Evolutionary conservation across 2,797 vertebrate genomes (phyloP), one percentile per base, ranked within the genome.

Genomic region (Protosalanx chinensis): DNA sequence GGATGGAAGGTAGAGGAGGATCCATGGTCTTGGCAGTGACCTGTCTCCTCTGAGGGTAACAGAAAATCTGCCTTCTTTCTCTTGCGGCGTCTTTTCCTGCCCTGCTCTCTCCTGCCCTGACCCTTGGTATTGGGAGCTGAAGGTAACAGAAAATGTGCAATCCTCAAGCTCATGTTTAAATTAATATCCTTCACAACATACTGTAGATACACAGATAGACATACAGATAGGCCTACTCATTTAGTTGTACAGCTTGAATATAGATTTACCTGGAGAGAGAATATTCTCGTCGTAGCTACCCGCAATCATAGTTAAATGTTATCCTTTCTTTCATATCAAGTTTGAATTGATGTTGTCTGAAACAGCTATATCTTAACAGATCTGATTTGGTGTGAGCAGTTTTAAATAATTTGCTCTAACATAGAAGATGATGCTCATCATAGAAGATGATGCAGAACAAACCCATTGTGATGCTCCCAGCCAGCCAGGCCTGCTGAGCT

Each of bases 311-410:
- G 53, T 68, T 35, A 53, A 18, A 58, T 15, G 23, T n/a, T 57
- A 68, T 58, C 67, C 53, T 37, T 29, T 58, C 20, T 37, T 29
- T 58, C 20, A 57, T 3, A 68, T 68, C 56, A 68, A 53, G 32
- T 53, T 58, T 37, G 67, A 35, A 58, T 23, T 68, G 59, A 58
- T 5, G 27, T 51, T 35, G 53, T 51, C 66, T 68, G 66, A 58
- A 35, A 57, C 46, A 51, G 51, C 57, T 67, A 64, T 29, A 56
- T 56, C 4, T 51, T 15, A 66, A 46, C 37, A 51, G 23, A 66
- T 49, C 51, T 10, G 16, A 18, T 37, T 53, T n/a, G 33, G 16
- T 57, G 29, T 56, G 15, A 68, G 10, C 16, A 2, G 8, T 7
- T 5, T 13, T 68, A 41, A 57, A 57, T 5, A 5, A 16, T 23